Evolutionary conservation across 37 sponge, comb jelly and placozoan species (phyloP).

Genomic region (Axinella damicornis): DNA sequence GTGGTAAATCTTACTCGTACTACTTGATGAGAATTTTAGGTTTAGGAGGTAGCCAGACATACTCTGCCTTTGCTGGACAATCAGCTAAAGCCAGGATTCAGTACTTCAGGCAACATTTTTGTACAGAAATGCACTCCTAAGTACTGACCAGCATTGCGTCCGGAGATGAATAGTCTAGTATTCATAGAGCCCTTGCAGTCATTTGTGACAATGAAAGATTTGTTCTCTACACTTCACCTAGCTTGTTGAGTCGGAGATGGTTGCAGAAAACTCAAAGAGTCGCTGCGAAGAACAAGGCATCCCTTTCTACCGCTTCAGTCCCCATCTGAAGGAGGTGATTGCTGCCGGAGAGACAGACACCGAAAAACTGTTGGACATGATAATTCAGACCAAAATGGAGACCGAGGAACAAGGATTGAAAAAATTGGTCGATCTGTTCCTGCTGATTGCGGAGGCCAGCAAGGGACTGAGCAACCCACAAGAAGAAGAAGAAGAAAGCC

Average conservation of each 20-base stretch:
- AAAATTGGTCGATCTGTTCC: constrained; percentile 4
- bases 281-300: constrained; percentile 50
- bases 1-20: no score
- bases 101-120: no score
- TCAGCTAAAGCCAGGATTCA: background rate
- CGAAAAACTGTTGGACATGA: constrained; percentile 41
- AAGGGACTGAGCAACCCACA: no score
- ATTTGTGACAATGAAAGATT: no score
- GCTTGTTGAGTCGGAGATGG: constrained; percentile 54
- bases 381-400: constrained; percentile 41
- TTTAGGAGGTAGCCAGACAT: background rate
- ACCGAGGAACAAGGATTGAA: constrained; percentile 21
- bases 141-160: no score
- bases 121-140: no score
- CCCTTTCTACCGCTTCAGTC: constrained; percentile 60
- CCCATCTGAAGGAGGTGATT: constrained; percentile 35
- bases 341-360: constrained; percentile 54
- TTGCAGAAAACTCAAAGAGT: constrained; percentile 28
- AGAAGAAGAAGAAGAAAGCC: no score
- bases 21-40: no score
- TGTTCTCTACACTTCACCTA: constrained; percentile 4
- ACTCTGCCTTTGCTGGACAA: background rate
- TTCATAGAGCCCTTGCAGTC: no score
- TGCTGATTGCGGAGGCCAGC: background rate
- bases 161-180: no score